Evolutionary conservation across 2,797 vertebrate species (phyloP).

Genomic region (Diplodus sargus): DNA sequence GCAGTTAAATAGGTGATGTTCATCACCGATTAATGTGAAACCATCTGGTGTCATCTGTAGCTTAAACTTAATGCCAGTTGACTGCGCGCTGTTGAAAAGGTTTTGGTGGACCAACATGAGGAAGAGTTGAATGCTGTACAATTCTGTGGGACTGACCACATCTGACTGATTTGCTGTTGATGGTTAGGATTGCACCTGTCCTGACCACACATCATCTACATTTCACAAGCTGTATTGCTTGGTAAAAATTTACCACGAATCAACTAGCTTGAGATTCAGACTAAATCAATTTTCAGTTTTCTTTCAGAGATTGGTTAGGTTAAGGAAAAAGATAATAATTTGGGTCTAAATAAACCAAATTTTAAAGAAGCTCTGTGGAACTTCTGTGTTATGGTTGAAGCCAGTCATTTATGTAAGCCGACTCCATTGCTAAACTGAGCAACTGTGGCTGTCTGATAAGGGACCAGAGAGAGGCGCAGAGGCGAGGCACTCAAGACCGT

Average conservation of each 20-base stretch:
- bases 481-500: too few relatives aligned
- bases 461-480: too few relatives aligned
- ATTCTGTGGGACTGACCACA: not conserved
- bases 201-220: constrained; percentile 34
- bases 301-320: too few relatives aligned
- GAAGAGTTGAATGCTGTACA: not conserved
- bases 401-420: too few relatives aligned
- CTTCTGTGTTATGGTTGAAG: too few relatives aligned
- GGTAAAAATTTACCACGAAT: not conserved
- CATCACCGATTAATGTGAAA: constrained; percentile 45
- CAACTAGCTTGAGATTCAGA: constrained; percentile 1
- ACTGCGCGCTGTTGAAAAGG: not conserved
- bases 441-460: too few relatives aligned
- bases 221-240: not conserved
- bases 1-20: constrained; percentile 56
- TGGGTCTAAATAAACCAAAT: too few relatives aligned
- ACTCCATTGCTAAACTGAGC: too few relatives aligned
- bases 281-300: not conserved
- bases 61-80: constrained; percentile 4
- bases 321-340: too few relatives aligned
- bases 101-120: not conserved
- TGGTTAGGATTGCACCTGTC: constrained; percentile 8
- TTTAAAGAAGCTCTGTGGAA: too few relatives aligned
- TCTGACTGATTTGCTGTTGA: constrained; percentile 22
- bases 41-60: constrained; percentile 60